Percentiles rank a stretch among this genome's conserved stretches.
These are phyloP conservation scores for Amphimedon queenslandica DNA, from an alignment of 37 sponge, comb jelly and placozoan genomes.

Conservation along the genomic window DNA sequence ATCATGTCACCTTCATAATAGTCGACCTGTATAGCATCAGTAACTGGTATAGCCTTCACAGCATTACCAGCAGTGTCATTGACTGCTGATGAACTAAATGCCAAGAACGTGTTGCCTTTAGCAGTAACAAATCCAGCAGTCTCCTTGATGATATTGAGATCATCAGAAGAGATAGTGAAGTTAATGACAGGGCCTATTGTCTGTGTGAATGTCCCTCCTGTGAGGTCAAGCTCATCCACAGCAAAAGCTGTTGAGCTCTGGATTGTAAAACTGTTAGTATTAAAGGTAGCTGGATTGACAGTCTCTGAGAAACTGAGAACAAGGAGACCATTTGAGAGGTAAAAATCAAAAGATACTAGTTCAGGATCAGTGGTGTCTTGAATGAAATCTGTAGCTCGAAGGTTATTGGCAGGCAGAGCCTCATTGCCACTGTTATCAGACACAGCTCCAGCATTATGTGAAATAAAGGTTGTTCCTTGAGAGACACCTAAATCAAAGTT, in stretches of 20 bases:
- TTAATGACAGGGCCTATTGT: constrained; percentile 24
- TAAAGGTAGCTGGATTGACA: constrained; percentile 59
- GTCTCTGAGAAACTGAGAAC: constrained; percentile 71
- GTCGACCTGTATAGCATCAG: constrained; percentile 49
- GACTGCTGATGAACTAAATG: constrained; percentile 31
- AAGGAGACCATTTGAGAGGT: constrained; percentile 48
- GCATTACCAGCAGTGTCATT: constrained; percentile 63
- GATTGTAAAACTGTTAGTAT: constrained; percentile 42
- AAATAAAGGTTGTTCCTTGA: constrained; percentile 48
- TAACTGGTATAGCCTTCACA: constrained; percentile 19
- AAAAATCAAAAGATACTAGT: constrained; percentile 62
- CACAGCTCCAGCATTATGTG: constrained; percentile 34
- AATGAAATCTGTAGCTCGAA: constrained; percentile 16
- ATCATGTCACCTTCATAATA: constrained; percentile 35
- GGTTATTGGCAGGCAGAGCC: constrained; percentile 7
- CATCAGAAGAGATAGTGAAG: constrained; percentile 18
- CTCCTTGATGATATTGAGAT: constrained; percentile 66
- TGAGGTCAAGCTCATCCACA: constrained; percentile 24
- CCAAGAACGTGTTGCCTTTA: constrained; percentile 66
- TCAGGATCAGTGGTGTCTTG: constrained; percentile 61
- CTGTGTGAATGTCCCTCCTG: constrained; percentile 11
- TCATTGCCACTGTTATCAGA: constrained; percentile 60
- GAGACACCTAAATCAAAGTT: constrained; percentile 43
- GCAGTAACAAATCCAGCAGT: constrained; percentile 76
- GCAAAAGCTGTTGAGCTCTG: constrained; percentile 70